These are phyloP conservation scores for Bos indicus DNA, from an alignment of 2,113 vertebrate genomes.

Conservation along the genomic window DNA sequence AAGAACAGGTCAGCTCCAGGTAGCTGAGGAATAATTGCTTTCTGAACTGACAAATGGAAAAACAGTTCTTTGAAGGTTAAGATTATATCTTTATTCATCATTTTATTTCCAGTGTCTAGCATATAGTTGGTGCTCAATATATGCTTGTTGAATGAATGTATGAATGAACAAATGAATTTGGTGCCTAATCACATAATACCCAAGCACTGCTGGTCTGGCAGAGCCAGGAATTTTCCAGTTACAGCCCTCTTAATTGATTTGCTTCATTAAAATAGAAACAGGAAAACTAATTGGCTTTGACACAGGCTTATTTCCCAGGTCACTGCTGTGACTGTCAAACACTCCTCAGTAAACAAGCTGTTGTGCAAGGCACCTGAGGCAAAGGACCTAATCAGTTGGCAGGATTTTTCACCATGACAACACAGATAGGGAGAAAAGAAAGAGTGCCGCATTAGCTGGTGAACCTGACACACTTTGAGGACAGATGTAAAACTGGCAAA, in stretches of 20 bases:
- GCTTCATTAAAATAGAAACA: constrained; percentile 43
- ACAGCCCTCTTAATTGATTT: not conserved
- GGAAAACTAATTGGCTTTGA: constrained; percentile 43
- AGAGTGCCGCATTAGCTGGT: not conserved
- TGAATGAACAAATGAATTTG: not conserved
- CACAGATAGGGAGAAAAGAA: not conserved
- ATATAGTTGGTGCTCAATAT: not conserved
- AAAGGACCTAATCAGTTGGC: not conserved
- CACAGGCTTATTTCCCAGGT: constrained; percentile 14
- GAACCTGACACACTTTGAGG: not conserved
- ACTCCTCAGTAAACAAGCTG: not conserved
- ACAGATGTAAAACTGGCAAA: not conserved
- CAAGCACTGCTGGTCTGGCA: not conserved
- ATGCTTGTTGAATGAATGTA: not conserved
- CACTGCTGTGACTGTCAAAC: not conserved
- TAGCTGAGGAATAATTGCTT: not conserved
- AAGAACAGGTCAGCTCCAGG: not conserved
- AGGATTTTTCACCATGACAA: not conserved
- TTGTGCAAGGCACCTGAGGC: not conserved
- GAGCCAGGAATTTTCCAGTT: constrained; percentile 56
- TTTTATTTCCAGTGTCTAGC: not conserved
- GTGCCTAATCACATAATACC: not conserved
- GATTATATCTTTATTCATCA: not conserved
- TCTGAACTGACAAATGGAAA: not conserved
- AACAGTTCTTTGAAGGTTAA: not conserved